Conservation (phyloP, 2,113 vertebrate species). For the Cacatua alba region DNA sequence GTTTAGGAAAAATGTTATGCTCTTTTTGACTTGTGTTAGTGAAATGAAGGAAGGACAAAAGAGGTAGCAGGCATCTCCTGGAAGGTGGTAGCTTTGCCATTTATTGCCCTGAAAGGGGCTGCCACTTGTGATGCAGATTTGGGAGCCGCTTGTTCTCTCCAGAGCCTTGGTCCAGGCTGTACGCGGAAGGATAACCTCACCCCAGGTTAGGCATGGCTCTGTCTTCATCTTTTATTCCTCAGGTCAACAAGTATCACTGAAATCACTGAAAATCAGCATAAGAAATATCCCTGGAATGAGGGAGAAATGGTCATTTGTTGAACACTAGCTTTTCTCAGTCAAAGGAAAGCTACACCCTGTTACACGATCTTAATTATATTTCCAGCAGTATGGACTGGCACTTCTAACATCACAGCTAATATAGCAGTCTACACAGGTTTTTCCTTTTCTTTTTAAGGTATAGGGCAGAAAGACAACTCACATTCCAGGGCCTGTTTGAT, state of each 20-base stretch:
- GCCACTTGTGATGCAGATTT: background rate
- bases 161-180: background rate
- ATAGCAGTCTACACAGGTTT: background rate
- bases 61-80: background rate
- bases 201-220: background rate
- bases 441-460: background rate
- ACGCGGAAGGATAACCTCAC: background rate
- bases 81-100: background rate
- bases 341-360: background rate
- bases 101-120: rapidly evolving
- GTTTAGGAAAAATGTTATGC: background rate
- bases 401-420: background rate
- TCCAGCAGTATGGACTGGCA: background rate
- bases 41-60: background rate
- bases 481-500: slow-evolving; percentile 42
- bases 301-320: rapidly evolving
- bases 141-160: background rate
- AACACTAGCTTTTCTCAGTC: background rate
- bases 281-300: background rate
- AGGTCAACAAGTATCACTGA: background rate
- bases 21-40: rapidly evolving
- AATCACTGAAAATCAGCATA: background rate
- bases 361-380: background rate
- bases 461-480: background rate
- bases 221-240: background rate